A percentile compares a stretch with the other conserved stretches of the same genome.
Evolutionary conservation across 2,797 vertebrate genomes (phyloP).

Genomic region (Oryzias dopingdopingensis): DNA sequence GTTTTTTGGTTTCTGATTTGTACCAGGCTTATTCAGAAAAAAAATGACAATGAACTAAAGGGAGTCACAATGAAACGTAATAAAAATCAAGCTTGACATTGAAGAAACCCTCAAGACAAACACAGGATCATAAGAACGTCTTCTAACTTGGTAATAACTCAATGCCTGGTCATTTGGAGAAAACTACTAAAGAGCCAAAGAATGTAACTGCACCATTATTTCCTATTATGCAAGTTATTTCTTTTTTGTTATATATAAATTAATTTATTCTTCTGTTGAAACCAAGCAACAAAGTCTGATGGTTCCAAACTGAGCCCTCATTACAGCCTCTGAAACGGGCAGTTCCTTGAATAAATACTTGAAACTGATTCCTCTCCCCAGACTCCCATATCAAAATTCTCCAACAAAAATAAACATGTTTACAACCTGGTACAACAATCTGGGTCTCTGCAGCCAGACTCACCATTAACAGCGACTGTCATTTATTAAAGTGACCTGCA

Average conservation of each 20-base stretch:
- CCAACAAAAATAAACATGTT: conserved; percentile 6
- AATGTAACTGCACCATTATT: too few species aligned
- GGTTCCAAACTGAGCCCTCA: background rate
- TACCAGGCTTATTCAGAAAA: background rate
- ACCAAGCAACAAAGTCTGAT: background rate
- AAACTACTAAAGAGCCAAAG: too few species aligned
- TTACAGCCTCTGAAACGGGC: background rate
- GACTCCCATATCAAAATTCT: background rate
- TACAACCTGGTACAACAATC: background rate
- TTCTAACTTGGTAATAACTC: too few species aligned
- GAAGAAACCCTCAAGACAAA: too few species aligned
- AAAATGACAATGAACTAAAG: too few species aligned
- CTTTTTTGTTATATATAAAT: background rate
- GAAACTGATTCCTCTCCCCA: background rate
- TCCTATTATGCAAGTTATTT: too few species aligned
- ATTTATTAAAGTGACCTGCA: too few species aligned
- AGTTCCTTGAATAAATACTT: background rate
- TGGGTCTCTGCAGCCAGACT: background rate
- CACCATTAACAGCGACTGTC: background rate
- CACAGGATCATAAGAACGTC: too few species aligned
- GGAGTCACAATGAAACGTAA: too few species aligned
- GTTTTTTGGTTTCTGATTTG: conserved; percentile 13
- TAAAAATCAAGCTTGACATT: too few species aligned
- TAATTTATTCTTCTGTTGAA: background rate
- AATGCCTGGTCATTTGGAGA: too few species aligned